phyloP scores from a whole-genome alignment of 1,140 invertebrate genomes.

The Drosophila lacertosa region DNA sequence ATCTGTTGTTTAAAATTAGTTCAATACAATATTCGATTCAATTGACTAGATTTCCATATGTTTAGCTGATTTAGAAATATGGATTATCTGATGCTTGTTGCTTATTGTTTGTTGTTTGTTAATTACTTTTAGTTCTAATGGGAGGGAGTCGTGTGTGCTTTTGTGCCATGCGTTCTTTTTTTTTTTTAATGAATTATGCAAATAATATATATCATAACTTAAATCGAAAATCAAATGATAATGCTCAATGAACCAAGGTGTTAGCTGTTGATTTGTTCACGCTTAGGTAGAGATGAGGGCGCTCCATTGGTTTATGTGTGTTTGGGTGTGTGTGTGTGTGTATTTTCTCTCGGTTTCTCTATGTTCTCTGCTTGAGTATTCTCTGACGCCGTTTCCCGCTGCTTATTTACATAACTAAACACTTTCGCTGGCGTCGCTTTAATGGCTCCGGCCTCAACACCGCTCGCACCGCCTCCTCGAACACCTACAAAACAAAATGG shows the following conservation, averaged over 20 bases:
- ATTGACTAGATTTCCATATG: slow-evolving; percentile 81
- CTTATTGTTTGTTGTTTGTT: slow-evolving; percentile 39
- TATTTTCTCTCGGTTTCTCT: slow-evolving; percentile 18
- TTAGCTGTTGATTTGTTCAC: slow-evolving; percentile 46
- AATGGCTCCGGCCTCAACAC: slow-evolving; percentile 96
- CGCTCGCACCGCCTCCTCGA: slow-evolving; percentile 98
- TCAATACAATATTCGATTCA: slow-evolving; percentile 80
- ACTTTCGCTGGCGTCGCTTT: slow-evolving; percentile 96
- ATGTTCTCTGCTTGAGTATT: slow-evolving; percentile 51
- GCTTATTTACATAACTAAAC: slow-evolving; percentile 91
- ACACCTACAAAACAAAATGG: slow-evolving; percentile 88
- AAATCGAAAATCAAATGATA: slow-evolving; percentile 52
- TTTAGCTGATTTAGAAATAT: slow-evolving; percentile 65
- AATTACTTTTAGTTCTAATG: slow-evolving; percentile 45
- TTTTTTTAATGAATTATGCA: slow-evolving; percentile 37
- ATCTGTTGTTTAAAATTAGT: slow-evolving; percentile 65
- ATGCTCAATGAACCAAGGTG: slow-evolving; percentile 60
- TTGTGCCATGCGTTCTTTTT: slow-evolving; percentile 39
- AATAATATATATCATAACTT: slow-evolving; percentile 52
- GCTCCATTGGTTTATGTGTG: slow-evolving; percentile 31
- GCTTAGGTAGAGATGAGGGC: slow-evolving; percentile 54
- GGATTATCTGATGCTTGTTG: slow-evolving; percentile 46
- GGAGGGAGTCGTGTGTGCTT: slow-evolving; percentile 59
- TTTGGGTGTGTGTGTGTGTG: slow-evolving; percentile 14
- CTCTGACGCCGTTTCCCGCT: slow-evolving; percentile 37